phyloP scores from a whole-genome alignment of 2,888 invertebrate genomes.

The Fragum sueziense region DNA sequence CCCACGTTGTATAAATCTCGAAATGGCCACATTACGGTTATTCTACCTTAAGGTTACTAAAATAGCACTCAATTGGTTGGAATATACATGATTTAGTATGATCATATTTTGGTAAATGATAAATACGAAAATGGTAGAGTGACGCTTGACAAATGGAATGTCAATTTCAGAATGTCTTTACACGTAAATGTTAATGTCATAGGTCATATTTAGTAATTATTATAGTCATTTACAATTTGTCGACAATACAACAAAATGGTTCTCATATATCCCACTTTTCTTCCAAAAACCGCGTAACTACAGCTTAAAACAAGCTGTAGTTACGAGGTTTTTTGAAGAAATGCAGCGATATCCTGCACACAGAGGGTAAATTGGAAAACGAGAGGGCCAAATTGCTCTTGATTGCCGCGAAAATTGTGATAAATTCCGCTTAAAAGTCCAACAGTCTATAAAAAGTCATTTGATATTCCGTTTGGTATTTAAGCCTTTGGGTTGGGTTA shows the following conservation, averaged over 20 bases:
- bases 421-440: not conserved
- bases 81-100: too few relatives aligned
- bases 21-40: too few relatives aligned
- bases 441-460: not conserved
- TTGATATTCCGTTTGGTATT: not conserved
- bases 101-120: too few relatives aligned
- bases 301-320: too few relatives aligned
- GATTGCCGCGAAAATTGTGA: conserved; percentile 1
- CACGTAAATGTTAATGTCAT: not conserved
- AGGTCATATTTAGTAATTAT: not conserved
- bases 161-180: too few relatives aligned
- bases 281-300: too few relatives aligned
- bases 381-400: conserved; percentile 7
- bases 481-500: not conserved
- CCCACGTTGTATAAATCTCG: too few relatives aligned
- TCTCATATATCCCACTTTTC: not conserved
- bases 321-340: too few relatives aligned
- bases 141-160: too few relatives aligned
- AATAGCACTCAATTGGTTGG: too few relatives aligned
- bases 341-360: not conserved
- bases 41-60: too few relatives aligned
- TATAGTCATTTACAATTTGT: not conserved
- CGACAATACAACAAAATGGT: not conserved
- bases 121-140: too few relatives aligned
- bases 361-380: not conserved